Conservation (phyloP, 2,888 invertebrate genomes). For the Coronaproctus castanopsis region DNA sequence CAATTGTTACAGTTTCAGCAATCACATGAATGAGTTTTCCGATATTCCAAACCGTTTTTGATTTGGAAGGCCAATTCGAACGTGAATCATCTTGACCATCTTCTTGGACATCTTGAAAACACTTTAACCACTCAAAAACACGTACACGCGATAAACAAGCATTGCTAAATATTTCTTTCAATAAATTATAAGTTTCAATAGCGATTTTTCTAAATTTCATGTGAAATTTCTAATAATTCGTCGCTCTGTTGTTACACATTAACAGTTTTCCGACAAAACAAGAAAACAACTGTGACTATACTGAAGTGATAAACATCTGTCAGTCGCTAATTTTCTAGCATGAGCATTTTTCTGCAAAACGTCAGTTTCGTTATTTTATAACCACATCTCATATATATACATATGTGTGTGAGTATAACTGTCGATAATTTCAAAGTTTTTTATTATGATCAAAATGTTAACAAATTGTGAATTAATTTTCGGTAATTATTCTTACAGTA, state of each 20-base stretch:
- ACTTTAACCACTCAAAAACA: constrained; percentile 7
- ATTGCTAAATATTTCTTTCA: constrained; percentile 5
- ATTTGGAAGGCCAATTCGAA: not conserved
- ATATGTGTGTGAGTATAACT: too few species aligned
- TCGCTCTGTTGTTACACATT: not conserved
- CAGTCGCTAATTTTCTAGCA: not conserved
- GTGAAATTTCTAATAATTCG: constrained; percentile 5
- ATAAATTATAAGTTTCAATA: constrained; percentile 3
- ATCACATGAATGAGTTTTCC: constrained; percentile 9
- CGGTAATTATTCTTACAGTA: too few species aligned
- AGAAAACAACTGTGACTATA: not conserved
- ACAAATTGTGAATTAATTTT: too few species aligned
- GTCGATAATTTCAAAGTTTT: too few species aligned
- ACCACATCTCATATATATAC: too few species aligned
- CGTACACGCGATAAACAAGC: not conserved
- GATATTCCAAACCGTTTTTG: not conserved
- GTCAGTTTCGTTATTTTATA: not conserved
- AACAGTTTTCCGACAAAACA: not conserved
- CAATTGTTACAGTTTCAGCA: constrained; percentile 12
- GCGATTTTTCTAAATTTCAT: constrained; percentile 3
- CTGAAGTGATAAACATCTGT: too few species aligned
- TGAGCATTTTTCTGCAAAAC: not conserved
- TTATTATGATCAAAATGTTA: too few species aligned
- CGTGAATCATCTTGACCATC: constrained; percentile 6
- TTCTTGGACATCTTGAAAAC: constrained; percentile 8